Evolutionary conservation across 2,797 vertebrate genomes (phyloP), one percentile per base, ranked within the genome.

Genomic region (Urophycis tenuis): DNA sequence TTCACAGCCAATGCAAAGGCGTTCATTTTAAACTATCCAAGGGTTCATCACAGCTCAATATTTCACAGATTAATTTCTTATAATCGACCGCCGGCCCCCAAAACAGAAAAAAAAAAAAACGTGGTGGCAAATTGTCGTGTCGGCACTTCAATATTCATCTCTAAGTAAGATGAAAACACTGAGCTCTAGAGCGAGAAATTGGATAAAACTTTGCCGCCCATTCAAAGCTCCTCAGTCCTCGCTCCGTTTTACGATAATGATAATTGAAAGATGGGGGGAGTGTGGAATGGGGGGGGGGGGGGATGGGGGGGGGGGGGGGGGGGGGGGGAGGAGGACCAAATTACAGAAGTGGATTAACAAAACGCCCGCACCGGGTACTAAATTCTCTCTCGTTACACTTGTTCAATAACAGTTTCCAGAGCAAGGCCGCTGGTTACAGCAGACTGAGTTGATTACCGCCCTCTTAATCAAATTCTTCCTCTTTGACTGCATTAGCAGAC

Each of bases 161-260:
- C 87, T 89, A 92, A 91, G 86, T 87, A 80, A 91, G 90, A 92
- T 91, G 89, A 90, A 91, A 92, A 91, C 83, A 89, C 89, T 86
- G 85, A 83, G 88, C 89, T 86, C 84, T 86, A 82, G 84, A 92
- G 91, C 85, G 85, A 79, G 86, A 92, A 93, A 93, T 91, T 93
- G 92, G 88, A 90, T 90, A 85, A 87, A 93, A 92, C 87, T 90
- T 88, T 87, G 82, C 87, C 86, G 87, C 85, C 84, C 77, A 74
- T 88, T 85, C 77, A 80, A 74, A 84, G 85, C 85, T 88, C 90
- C 89, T 90, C 88, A 87, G 88, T 88, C 89, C 89, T 91, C 88
- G 85, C 89, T 92, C 91, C 87, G 88, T 91, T 92, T 91, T 85
- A 90, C 87, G 91, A 91, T 93, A 92, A 93, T 91, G 90, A 90